Conservation (phyloP, 2,888 invertebrate genomes). For the Acheta domesticus region DNA sequence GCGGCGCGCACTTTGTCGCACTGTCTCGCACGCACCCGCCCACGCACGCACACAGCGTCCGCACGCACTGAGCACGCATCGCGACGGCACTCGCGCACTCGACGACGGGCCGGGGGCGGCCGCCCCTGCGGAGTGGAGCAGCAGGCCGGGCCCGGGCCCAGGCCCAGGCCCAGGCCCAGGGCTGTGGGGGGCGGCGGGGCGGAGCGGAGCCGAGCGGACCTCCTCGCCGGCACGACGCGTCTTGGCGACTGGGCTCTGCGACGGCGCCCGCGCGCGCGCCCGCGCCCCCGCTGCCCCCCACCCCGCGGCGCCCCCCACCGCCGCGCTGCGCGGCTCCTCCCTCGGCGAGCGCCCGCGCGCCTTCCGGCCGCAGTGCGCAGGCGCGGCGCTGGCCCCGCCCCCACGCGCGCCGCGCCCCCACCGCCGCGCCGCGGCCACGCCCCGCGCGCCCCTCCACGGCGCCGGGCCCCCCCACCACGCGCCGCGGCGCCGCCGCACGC, state of each 20-base stretch:
- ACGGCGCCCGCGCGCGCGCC: neutral
- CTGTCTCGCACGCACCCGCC: too few relatives aligned
- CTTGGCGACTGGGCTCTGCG: neutral
- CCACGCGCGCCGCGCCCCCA: neutral
- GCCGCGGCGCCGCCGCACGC: neutral
- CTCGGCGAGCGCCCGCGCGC: neutral
- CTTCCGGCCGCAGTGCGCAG: neutral
- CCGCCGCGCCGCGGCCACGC: neutral
- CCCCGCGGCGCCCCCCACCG: neutral
- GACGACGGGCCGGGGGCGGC: neutral
- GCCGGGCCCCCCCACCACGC: neutral
- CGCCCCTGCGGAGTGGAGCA: too few relatives aligned
- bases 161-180: too few relatives aligned
- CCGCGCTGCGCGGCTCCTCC: neutral
- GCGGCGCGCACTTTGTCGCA: too few relatives aligned
- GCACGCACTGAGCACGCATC: neutral
- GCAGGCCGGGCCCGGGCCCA: too few relatives aligned
- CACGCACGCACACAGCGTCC: neutral
- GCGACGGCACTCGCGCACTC: neutral
- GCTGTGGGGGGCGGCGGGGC: too few relatives aligned
- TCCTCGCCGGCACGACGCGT: neutral
- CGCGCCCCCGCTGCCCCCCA: neutral
- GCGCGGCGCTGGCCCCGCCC: constrained; percentile 3
- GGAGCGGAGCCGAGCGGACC: too few relatives aligned
- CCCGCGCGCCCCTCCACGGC: neutral